A percentile compares a stretch with the other conserved stretches of the same genome.
Evolutionary conservation across 2,113 vertebrate genomes (phyloP).

Genomic region (Ceyx margarethae): DNA sequence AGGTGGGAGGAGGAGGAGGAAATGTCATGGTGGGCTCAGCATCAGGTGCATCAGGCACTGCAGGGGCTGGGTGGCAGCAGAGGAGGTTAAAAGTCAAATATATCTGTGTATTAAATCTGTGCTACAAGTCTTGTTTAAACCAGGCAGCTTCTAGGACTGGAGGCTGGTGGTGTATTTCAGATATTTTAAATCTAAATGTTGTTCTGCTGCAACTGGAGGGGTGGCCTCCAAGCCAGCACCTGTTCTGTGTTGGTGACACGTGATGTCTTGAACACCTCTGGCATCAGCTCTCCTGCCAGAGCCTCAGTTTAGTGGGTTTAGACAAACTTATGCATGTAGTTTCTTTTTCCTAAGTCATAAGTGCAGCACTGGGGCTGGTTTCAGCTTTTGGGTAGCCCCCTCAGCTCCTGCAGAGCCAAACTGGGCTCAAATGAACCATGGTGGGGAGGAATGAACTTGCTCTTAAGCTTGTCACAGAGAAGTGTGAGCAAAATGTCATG

Average conservation of each 20-base stretch:
- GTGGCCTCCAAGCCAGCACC: not conserved
- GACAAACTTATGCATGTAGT: not conserved
- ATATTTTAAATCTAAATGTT: not conserved
- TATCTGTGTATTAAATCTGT: rapidly evolving
- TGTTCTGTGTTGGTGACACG: rapidly evolving
- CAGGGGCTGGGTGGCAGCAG: not conserved
- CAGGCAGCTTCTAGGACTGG: not conserved
- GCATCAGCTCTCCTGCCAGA: rapidly evolving
- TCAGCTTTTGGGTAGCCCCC: not conserved
- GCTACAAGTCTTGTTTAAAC: not conserved
- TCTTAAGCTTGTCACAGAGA: not conserved
- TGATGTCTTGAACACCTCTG: rapidly evolving
- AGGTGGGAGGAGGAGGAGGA: not conserved
- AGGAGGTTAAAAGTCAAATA: not conserved
- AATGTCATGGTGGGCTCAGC: rapidly evolving
- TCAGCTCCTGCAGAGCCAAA: not conserved
- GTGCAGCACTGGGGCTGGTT: rapidly evolving
- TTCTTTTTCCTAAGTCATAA: too few relatives aligned
- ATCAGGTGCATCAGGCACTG: rapidly evolving
- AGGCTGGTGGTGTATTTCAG: rapidly evolving
- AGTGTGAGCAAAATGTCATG: rapidly evolving
- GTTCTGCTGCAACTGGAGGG: not conserved
- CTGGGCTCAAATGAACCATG: rapidly evolving
- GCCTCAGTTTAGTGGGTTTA: not conserved
- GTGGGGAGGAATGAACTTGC: rapidly evolving